phyloP scores from a whole-genome alignment of 2,113 vertebrate genomes.

The Chamaea fasciata region DNA sequence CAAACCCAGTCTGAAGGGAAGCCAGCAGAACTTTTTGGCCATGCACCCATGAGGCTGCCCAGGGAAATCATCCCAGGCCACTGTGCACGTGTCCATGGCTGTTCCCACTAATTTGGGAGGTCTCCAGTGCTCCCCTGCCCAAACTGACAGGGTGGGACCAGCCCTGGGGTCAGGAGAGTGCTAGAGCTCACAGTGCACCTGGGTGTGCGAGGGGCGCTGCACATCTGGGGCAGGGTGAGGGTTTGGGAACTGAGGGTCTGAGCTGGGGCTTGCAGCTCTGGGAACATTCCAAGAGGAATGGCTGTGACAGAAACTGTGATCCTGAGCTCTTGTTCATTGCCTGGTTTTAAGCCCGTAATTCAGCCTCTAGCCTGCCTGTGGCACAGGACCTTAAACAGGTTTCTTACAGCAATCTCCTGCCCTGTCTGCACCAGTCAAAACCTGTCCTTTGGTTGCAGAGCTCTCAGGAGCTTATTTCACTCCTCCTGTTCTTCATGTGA shows the following conservation, averaged over 20 bases:
- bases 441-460: neutral
- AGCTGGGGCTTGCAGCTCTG: neutral
- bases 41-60: neutral
- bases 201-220: neutral
- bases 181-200: neutral
- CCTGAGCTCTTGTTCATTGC: neutral
- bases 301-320: neutral
- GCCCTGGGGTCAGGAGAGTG: neutral
- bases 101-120: fast-evolving
- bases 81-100: fast-evolving
- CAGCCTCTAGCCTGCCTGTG: neutral
- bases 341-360: neutral
- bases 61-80: neutral
- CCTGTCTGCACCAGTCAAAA: neutral
- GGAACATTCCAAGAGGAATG: neutral
- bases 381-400: neutral
- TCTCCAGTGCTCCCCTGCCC: neutral
- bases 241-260: neutral
- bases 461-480: neutral
- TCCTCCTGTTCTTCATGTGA: neutral
- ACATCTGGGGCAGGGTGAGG: neutral
- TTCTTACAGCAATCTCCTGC: neutral
- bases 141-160: neutral
- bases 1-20: neutral
- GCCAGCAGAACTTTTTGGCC: neutral